A percentile compares a stretch with the other conserved stretches of the same genome.
Conservation (phyloP, 2,888 invertebrate genomes). For the Eutolmus rufibarbis region DNA sequence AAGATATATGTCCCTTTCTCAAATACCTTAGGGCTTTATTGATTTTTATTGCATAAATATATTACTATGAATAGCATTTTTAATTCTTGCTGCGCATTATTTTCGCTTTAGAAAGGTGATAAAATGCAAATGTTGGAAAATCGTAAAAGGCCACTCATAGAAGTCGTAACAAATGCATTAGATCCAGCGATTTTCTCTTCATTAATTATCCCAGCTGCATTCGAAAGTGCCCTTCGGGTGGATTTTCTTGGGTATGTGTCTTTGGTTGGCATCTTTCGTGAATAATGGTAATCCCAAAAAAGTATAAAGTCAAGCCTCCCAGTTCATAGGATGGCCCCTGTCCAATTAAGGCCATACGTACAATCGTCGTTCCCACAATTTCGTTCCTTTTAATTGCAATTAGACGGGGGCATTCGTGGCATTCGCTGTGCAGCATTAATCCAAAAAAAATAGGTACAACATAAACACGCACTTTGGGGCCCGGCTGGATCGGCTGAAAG, state of each 20-base stretch:
- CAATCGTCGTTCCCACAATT: neutral
- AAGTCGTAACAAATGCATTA: neutral
- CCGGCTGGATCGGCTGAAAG: neutral
- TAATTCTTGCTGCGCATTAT: neutral
- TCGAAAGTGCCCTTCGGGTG: neutral
- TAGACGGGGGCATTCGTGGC: neutral
- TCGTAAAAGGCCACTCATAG: neutral
- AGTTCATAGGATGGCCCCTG: neutral
- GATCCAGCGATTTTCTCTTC: neutral
- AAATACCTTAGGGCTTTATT: neutral
- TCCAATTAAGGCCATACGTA: neutral
- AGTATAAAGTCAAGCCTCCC: neutral
- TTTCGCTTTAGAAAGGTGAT: neutral
- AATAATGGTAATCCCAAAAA: neutral
- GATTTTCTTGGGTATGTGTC: neutral
- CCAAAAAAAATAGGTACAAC: neutral
- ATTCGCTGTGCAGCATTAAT: neutral
- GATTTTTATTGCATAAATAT: neutral
- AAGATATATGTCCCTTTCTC: neutral
- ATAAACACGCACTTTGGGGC: neutral
- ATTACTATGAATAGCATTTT: neutral
- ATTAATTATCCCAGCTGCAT: neutral
- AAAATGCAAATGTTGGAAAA: neutral
- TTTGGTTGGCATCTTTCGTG: neutral
- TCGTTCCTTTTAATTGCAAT: conserved; percentile 1